Percentiles rank a stretch among this genome's conserved stretches.
Evolutionary conservation across 2,797 vertebrate species (phyloP).

Genomic region (Cryptoblepharus egeriae): DNA sequence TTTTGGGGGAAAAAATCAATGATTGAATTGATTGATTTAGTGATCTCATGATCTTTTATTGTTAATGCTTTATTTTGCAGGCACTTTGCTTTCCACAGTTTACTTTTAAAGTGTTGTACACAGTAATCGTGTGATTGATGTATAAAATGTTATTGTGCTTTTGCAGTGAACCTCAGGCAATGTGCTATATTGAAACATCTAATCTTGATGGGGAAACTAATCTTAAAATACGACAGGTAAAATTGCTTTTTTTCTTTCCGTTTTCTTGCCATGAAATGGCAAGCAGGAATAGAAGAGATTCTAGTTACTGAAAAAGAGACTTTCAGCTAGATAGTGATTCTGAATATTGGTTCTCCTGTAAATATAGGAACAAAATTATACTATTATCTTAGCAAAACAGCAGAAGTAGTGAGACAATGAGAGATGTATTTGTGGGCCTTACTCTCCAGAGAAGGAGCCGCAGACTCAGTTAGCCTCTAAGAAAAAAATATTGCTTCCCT

Average conservation of each 20-base stretch:
- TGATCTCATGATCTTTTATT: neutral
- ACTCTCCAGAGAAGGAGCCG: neutral
- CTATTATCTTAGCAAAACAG: neutral
- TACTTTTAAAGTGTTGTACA: neutral
- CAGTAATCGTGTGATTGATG: neutral
- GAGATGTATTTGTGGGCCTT: too few relatives aligned
- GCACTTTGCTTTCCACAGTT: neutral
- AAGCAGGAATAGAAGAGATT: neutral
- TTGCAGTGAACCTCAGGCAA: constrained; percentile 95
- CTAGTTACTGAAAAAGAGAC: neutral
- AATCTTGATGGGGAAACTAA: constrained; percentile 98
- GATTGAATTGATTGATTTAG: neutral
- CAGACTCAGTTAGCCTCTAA: too few relatives aligned
- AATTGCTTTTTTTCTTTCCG: neutral
- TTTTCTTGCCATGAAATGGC: neutral
- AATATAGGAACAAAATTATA: neutral
- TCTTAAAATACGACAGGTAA: constrained; percentile 97
- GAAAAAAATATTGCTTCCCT: neutral
- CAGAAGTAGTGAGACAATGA: neutral
- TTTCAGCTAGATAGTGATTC: neutral
- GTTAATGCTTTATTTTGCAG: neutral
- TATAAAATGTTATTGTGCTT: constrained; percentile 30
- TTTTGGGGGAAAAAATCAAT: constrained; percentile 6
- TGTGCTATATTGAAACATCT: constrained; percentile 98
- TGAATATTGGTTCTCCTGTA: neutral